Percentiles rank a stretch among this genome's conserved stretches.
phyloP scores from a whole-genome alignment of 2,888 invertebrate species.

The Ariolimax columbianus region DNA sequence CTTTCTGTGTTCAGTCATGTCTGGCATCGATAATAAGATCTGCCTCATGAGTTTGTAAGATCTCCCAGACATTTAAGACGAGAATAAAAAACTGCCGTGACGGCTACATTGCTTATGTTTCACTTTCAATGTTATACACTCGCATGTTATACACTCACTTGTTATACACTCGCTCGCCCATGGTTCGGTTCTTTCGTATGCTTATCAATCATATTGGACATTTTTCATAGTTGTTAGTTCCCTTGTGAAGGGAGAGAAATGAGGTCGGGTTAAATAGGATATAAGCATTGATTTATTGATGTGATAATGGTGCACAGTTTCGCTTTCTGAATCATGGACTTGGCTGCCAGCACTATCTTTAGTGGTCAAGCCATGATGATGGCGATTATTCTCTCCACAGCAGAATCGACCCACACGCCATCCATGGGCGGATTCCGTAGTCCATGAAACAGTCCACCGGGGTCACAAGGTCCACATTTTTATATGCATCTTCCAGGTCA shows the following conservation, averaged over 20 bases:
- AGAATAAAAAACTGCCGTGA: conserved; percentile 4
- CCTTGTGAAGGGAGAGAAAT: not conserved
- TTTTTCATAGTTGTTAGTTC: not conserved
- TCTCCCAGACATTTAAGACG: not conserved
- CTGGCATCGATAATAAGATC: not conserved
- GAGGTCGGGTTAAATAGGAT: not conserved
- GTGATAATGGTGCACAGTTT: not conserved
- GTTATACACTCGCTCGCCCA: not conserved
- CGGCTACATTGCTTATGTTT: not conserved
- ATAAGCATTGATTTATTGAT: not conserved
- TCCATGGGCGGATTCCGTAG: no score
- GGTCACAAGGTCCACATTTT: no score
- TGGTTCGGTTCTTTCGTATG: not conserved
- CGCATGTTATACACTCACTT: not conserved
- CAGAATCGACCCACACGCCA: no score
- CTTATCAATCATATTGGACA: not conserved
- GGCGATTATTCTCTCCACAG: no score
- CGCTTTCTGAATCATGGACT: not conserved
- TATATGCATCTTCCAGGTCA: no score
- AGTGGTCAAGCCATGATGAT: not conserved
- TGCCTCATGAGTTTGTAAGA: not conserved
- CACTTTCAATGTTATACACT: not conserved
- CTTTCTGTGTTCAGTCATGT: not conserved
- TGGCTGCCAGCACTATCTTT: not conserved
- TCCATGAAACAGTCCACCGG: no score